phyloP scores from a whole-genome alignment of 2,113 vertebrate species.

The Struthio camelus region DNA sequence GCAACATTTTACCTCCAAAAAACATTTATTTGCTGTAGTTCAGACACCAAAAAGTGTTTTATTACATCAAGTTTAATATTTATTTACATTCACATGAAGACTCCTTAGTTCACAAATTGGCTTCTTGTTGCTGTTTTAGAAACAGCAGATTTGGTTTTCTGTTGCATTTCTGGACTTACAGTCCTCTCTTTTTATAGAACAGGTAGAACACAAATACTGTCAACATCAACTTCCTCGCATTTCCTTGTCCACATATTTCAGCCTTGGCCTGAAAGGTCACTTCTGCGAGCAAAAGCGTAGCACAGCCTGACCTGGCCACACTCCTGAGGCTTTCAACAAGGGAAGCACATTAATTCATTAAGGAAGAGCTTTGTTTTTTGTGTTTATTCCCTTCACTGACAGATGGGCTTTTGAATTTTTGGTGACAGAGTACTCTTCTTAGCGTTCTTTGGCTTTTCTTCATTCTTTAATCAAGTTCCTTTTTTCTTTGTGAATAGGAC shows the following conservation, averaged over 20 bases:
- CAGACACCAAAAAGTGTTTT: neutral
- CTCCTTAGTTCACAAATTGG: neutral
- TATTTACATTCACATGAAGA: slow-evolving; percentile 21
- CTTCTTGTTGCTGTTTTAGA: neutral
- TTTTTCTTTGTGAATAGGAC: neutral
- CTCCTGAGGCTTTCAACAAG: neutral
- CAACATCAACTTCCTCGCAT: neutral
- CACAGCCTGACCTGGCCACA: neutral
- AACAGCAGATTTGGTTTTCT: neutral
- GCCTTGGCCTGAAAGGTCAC: neutral
- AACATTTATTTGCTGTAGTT: slow-evolving; percentile 2
- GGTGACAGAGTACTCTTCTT: neutral
- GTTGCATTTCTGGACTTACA: neutral
- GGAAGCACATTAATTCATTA: slow-evolving; percentile 1
- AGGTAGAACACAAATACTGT: neutral
- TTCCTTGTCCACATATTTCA: neutral
- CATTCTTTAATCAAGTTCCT: neutral
- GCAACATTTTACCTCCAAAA: neutral
- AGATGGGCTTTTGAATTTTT: neutral
- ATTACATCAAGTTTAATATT: neutral
- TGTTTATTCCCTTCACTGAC: slow-evolving; percentile 28
- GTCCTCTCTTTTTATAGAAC: neutral
- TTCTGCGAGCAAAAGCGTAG: neutral
- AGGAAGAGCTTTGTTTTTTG: neutral
- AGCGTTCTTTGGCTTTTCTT: slow-evolving; percentile 7